Evolutionary conservation across 1,140 invertebrate genomes (phyloP), one percentile per base, ranked within the genome.

Genomic region (Lepidurus arcticus): DNA sequence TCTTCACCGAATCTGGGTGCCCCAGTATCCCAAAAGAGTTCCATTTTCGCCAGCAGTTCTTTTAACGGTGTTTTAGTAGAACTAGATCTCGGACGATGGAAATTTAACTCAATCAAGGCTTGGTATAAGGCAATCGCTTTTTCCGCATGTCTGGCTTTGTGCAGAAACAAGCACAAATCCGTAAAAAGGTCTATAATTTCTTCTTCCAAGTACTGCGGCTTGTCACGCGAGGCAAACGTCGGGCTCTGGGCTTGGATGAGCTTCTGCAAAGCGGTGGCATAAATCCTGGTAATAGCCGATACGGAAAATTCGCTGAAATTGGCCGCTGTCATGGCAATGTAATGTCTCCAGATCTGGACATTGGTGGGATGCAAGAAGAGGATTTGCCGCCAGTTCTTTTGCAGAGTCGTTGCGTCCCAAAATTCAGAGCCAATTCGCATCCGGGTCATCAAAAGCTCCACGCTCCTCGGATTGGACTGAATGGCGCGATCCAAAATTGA

Each of bases 21-120:
- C 21, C 82, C 81, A 81, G 83, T 84, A 75, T 87, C 85, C 86
- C 86, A 87, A 80, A 87, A 87, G 43, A 83, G 82, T 81, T 86
- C 85, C 81, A 87, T 84, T 10, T 82, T 80, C 7, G 78, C 80
- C 42, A 83, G 75, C 44, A 81, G 81, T 10, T 85, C 84, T 5
- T 78, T 45, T 7, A 81, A n/a, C 9, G 80, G 24, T 42, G 75
- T 65, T 24, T 76, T 43, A 10, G 73, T 7, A 13, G 45, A 73
- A 13, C 84, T 53, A 26, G 73, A 11, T 0, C 26, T 73, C 9
- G 85, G 85, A 53, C 81, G 82, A 77, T 84, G 85, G 11, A 86
- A 80, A 80, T 86, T 87, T 78, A 85, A 85, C 77, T 87, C 86
- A n/a, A 87, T 81, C 73, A 84, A 73, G 34, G 85, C 85, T 80